Conservation (phyloP, 2,888 invertebrate genomes). For the Drosophila siamana region DNA sequence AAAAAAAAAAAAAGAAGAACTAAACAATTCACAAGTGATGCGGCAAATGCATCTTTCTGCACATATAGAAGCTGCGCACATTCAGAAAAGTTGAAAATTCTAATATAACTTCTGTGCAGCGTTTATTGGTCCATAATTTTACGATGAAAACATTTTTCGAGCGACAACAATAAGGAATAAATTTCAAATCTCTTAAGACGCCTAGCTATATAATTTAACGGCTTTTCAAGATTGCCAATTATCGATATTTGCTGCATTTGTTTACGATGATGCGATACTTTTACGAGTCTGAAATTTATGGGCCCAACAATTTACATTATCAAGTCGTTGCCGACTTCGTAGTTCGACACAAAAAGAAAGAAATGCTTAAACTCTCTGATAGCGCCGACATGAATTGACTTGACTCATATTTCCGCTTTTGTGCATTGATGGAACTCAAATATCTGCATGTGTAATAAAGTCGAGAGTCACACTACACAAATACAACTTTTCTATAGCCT, state of each 20-base stretch:
- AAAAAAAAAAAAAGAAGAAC: too few relatives aligned
- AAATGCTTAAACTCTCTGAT: not conserved
- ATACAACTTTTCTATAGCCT: slow-evolving; percentile 1
- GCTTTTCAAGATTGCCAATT: slow-evolving; percentile 38
- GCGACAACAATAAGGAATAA: not conserved
- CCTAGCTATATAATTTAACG: slow-evolving; percentile 29
- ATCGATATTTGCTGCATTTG: slow-evolving; percentile 15
- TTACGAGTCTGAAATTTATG: slow-evolving; percentile 38
- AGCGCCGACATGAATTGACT: slow-evolving; percentile 5
- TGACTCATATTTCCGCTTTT: slow-evolving; percentile 43
- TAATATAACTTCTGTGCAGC: not conserved
- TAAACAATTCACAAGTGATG: not conserved
- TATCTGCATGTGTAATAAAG: slow-evolving; percentile 36
- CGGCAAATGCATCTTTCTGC: not conserved
- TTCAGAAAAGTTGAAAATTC: not conserved
- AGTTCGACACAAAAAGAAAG: not conserved
- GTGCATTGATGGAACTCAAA: slow-evolving; percentile 26
- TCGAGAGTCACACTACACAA: slow-evolving; percentile 3
- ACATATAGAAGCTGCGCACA: not conserved
- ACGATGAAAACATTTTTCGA: slow-evolving; percentile 11
- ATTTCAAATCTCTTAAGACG: slow-evolving; percentile 6
- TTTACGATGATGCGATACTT: slow-evolving; percentile 26
- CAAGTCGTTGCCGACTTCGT: slow-evolving; percentile 16
- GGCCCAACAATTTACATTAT: slow-evolving; percentile 34
- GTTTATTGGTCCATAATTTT: slow-evolving; percentile 10